Evolutionary conservation across 2,888 invertebrate genomes (phyloP), one percentile per base, ranked within the genome.

Genomic region (Ectobius pallidus): DNA sequence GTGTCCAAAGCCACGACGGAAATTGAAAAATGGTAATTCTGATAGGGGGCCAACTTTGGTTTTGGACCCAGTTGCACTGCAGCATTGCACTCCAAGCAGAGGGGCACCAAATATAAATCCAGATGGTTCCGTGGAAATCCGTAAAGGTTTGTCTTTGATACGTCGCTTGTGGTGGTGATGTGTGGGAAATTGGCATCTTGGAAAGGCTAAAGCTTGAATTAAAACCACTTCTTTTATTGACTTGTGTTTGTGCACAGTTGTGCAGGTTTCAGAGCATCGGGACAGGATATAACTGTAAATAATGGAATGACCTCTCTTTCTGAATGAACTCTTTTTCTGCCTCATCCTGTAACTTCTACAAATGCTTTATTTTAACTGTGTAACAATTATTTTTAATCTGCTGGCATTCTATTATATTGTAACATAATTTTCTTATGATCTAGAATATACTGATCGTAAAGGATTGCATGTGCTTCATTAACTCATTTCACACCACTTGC

Each of bases 101-200:
- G 55, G 72, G 25, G 68, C 69, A 14, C 69, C 72, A 4, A 58
- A 25, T 42, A 49, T 72, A 34, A 72, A 27, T 25, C 68, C 68
- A 18, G 72, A 69, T 62, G 69, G 69, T 46, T 67, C 70, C 20
- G 68, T 73, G 68, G 68, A 70, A 25, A 44, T 71, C 18, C 63
- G 14, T 67, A 30, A 71, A 67, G 70, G 70, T 73, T 73, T 25
- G 70, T 70, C 65, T 44, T 65, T 52, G 62, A 39, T 42, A 27
- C 32, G 25, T 52, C 20, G 27, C 20, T 30, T 27, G 30, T 65
- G 65, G 65, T 65, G 65, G 65, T 65, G 65, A 65, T 16, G 30
- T 39, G 16, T 52, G 68, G 52, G 52, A 52, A 11, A 25, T 52
- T 68, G 27, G 69, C 22, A 22, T 39, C 42, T 39, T 34, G 34